phyloP scores from a whole-genome alignment of 2,797 vertebrate genomes.

The Malurus splendens region DNA sequence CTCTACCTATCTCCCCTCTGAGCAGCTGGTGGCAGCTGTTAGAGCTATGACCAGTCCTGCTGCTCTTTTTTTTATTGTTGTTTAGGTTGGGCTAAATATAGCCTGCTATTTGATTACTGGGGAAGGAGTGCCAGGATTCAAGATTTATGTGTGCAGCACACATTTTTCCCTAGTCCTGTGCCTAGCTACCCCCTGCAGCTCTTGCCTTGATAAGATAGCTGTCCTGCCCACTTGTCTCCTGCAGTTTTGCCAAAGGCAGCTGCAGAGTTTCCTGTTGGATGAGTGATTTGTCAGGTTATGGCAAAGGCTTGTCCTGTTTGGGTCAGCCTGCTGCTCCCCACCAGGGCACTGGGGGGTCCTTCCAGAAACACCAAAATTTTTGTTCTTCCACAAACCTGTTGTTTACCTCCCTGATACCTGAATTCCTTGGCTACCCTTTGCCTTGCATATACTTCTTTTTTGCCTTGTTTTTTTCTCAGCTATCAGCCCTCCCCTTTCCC shows the following conservation, averaged over 20 bases:
- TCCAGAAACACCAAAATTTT: neutral
- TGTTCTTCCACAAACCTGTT: neutral
- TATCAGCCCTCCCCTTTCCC: neutral
- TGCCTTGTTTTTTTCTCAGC: neutral
- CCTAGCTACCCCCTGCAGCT: neutral
- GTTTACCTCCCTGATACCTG: neutral
- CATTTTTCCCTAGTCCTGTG: neutral
- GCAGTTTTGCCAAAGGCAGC: neutral
- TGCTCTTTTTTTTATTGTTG: slow-evolving; percentile 18
- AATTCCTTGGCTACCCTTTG: neutral
- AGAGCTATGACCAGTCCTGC: neutral
- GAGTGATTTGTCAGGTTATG: neutral
- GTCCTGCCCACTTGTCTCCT: neutral
- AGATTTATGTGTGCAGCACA: neutral
- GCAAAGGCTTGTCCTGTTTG: neutral
- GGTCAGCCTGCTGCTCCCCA: neutral
- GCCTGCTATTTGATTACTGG: neutral
- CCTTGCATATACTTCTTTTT: neutral
- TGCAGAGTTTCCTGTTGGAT: neutral
- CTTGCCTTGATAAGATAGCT: neutral
- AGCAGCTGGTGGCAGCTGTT: slow-evolving; percentile 51
- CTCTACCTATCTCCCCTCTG: slow-evolving; percentile 4
- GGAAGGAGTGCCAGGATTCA: neutral
- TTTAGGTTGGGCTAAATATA: slow-evolving; percentile 52
- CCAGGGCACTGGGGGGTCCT: neutral